These are phyloP conservation scores for Neogale vison DNA, from an alignment of 2,113 vertebrate species.

Conservation along the genomic window DNA sequence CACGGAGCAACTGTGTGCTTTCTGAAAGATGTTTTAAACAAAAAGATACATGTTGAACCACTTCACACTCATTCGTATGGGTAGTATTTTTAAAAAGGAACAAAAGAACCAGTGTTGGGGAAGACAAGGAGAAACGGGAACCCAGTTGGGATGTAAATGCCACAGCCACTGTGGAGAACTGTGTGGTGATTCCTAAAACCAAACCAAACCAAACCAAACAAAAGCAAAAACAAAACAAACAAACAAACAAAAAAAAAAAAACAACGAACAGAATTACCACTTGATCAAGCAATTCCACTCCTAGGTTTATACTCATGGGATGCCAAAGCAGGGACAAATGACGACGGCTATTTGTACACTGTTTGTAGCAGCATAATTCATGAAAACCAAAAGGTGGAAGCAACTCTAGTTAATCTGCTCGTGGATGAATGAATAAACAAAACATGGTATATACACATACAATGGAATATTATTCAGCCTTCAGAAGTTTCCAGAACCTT, in stretches of 20 bases:
- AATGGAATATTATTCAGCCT: neutral
- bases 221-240: too few species aligned
- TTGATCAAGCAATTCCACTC: neutral
- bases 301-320: neutral
- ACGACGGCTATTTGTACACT: neutral
- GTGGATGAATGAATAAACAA: neutral
- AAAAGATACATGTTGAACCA: neutral
- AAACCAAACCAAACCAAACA: neutral
- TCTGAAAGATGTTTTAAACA: conserved; percentile 12
- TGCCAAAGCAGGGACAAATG: neutral
- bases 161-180: neutral
- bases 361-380: neutral
- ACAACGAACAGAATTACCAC: neutral
- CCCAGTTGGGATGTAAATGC: neutral
- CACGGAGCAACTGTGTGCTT: neutral
- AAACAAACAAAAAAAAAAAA: neutral
- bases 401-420: neutral
- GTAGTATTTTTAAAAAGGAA: neutral
- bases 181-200: neutral
- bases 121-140: neutral
- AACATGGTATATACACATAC: too few species aligned
- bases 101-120: neutral
- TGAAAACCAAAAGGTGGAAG: neutral
- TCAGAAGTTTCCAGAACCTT: neutral
- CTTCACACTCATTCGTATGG: neutral